Percentiles rank a stretch among this genome's conserved stretches.
phyloP scores from a whole-genome alignment of 2,888 invertebrate species.

The Phaonia tiefii region DNA sequence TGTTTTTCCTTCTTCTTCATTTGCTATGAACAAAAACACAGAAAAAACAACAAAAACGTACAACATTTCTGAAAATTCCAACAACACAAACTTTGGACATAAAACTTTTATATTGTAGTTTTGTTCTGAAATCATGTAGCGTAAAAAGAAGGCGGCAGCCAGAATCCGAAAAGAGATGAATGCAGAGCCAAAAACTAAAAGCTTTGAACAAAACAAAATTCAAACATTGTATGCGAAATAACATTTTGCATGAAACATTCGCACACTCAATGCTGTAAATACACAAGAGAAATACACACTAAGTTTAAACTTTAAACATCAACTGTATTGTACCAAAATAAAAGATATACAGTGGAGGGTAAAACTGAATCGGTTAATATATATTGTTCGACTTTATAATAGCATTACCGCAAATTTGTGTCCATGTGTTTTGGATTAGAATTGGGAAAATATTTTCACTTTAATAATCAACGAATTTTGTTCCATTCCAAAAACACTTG shows the following conservation, averaged over 20 bases:
- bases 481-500: too few species aligned
- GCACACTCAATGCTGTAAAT: neutral
- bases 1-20: constrained; percentile 35
- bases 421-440: too few species aligned
- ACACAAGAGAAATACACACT: neutral
- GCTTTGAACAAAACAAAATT: constrained; percentile 9
- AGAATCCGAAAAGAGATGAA: neutral
- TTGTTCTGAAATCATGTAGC: constrained; percentile 40
- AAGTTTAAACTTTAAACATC: constrained; percentile 15
- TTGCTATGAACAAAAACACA: constrained; percentile 16
- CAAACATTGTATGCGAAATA: constrained; percentile 52
- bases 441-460: too few species aligned
- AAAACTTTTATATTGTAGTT: constrained; percentile 57
- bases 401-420: too few species aligned
- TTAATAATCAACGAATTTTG: too few species aligned
- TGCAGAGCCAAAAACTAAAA: neutral
- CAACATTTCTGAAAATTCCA: constrained; percentile 29
- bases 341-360: neutral
- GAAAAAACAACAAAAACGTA: constrained; percentile 22
- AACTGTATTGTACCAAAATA: neutral
- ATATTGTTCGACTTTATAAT: too few species aligned
- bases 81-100: constrained; percentile 50
- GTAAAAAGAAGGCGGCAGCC: constrained; percentile 1
- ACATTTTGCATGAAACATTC: constrained; percentile 14
- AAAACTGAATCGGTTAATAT: neutral